Conservation (phyloP, 2,797 vertebrate species). For the Acanthopagrus latus region DNA sequence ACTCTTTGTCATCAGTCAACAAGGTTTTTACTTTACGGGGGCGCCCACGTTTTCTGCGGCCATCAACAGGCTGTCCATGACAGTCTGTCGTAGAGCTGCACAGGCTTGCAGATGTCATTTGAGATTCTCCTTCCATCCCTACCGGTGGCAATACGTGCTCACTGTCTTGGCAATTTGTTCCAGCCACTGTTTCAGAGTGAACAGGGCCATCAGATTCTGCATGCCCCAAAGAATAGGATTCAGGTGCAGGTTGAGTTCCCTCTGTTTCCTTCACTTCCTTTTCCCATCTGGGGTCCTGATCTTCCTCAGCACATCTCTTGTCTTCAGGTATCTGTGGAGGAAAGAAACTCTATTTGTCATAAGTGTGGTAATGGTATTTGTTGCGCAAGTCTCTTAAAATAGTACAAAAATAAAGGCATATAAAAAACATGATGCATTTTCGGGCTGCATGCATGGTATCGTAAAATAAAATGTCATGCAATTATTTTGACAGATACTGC, state of each 20-base stretch:
- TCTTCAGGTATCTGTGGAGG: slow-evolving; percentile 54
- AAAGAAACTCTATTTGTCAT: slow-evolving; percentile 3
- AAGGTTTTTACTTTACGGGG: slow-evolving; percentile 50
- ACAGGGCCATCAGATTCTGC: slow-evolving; percentile 18
- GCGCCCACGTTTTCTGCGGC: slow-evolving; percentile 60
- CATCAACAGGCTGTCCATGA: slow-evolving; percentile 8
- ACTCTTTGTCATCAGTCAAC: background rate
- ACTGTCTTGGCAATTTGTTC: slow-evolving; percentile 19
- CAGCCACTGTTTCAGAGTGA: slow-evolving; percentile 15
- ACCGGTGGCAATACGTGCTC: slow-evolving; percentile 4
- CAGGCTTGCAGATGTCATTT: slow-evolving; percentile 10
- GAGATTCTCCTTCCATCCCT: slow-evolving; percentile 39
- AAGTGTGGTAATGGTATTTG: background rate
- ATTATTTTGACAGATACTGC: too few relatives aligned
- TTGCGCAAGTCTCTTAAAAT: background rate
- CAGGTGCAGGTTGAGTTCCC: slow-evolving; percentile 14
- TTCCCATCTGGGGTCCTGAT: slow-evolving; percentile 24
- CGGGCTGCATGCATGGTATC: too few relatives aligned
- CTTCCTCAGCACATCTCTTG: slow-evolving; percentile 46
- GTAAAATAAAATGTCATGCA: too few relatives aligned
- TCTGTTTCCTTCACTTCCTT: slow-evolving; percentile 53
- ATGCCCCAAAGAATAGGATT: slow-evolving; percentile 33
- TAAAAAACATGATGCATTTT: background rate
- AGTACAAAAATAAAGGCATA: background rate
- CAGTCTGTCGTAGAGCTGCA: slow-evolving; percentile 53